Base-by-base conservation (phyloP, 2,113 vertebrate genomes). In the Corydoras maculifer region DNA sequence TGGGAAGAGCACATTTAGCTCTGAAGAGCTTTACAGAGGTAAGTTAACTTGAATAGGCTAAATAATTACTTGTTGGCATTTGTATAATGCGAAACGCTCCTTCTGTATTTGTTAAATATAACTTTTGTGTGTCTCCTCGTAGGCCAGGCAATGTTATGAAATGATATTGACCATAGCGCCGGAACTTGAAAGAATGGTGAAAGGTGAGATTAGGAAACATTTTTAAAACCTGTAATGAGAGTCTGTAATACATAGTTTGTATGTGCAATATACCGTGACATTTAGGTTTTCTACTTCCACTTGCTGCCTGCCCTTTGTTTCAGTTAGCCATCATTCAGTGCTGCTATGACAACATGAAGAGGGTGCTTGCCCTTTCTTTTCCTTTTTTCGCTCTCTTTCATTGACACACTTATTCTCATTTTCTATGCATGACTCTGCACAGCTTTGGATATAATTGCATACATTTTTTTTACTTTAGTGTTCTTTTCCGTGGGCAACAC, bases 1-100 rank as follows among this genome's bases (percentile, higher is more conserved):
- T 94, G 93, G 94, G 92, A 2, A 94, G 90, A 84, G 94, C 94
- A 68, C 86, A 91, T 80, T 74, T 91, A 68, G 90, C 84, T 1
- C 79, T 94, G 48, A 84, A 87, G 80, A 84, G 91, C 72, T 94
- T 92, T 80, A 59, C 58, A 2, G 77, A 88, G 90, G 95, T 95
- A 59, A 91, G 89, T 58, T 75, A 57, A 43, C 67, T 74, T 74
- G 58, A 14, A 32, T 35, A 68, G 31, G 73, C 75, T 70, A 43
- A 31, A 74, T 31, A 43, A 49, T 11, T 4, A 57, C 58, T 15
- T 68, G 43, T 5, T 29, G 12, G 4, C n/a, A 8, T 65, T 31
- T 4, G 13, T 58, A 55, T 77, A 14, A 8, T 53, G 51, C 9
- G 3, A 2, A 12, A 53, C 11, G 9, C 9, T 53, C 11, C 5